phyloP scores from a whole-genome alignment of 2,113 vertebrate species.

The human region GRCh38 chr4:179389501-179390000 shows the following conservation, averaged over 20 bases:
- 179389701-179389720: background rate
- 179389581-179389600: background rate
- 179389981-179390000: background rate
- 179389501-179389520: background rate
- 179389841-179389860: background rate
- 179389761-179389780: background rate
- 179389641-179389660: background rate
- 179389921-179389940: background rate
- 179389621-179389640: background rate
- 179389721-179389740: background rate
- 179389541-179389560: background rate
- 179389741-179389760: background rate
- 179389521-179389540: background rate
- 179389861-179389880: background rate
- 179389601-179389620: background rate
- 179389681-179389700: background rate
- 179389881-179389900: background rate
- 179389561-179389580: background rate
- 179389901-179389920: background rate
- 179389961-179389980: background rate
- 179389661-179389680: background rate
- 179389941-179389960: background rate
- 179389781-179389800: background rate
- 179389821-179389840: background rate
- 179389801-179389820: background rate